phyloP scores from a whole-genome alignment of 2,888 invertebrate species.

The Chalcis sispes region DNA sequence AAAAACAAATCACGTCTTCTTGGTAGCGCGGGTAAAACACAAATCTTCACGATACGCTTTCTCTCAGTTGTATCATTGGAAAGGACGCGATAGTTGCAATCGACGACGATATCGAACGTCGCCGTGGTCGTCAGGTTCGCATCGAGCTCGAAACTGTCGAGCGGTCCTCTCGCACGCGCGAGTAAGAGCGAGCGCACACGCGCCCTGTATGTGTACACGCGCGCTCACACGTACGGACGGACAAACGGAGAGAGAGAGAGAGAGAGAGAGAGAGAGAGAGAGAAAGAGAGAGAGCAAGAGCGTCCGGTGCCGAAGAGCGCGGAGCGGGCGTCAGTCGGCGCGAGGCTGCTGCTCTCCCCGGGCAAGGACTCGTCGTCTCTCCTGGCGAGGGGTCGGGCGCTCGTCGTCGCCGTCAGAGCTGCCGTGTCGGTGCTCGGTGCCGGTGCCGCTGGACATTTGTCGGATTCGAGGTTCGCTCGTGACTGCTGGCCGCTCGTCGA shows the following conservation, averaged over 20 bases:
- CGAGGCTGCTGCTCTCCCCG: constrained; percentile 3
- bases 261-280: not conserved
- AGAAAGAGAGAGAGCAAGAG: not conserved
- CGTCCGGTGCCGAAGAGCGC: not conserved
- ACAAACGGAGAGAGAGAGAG: not conserved
- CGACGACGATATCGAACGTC: too few species aligned
- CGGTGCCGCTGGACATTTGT: constrained; percentile 40
- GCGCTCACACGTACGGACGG: too few species aligned
- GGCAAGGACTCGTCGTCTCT: constrained; percentile 20
- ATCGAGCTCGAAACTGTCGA: too few species aligned
- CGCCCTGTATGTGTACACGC: too few species aligned
- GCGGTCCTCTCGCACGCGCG: not conserved
- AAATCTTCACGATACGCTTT: too few species aligned
- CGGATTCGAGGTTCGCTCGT: constrained; percentile 42
- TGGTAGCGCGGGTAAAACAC: too few species aligned
- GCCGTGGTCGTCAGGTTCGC: too few species aligned
- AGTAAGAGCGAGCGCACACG: not conserved
- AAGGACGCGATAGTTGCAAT: too few species aligned
- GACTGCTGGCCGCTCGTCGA: constrained; percentile 16
- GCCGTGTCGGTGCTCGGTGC: constrained; percentile 26
- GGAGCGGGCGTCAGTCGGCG: constrained; percentile 5
- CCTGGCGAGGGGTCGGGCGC: constrained; percentile 25
- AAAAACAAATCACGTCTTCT: too few species aligned
- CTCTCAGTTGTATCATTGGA: too few species aligned
- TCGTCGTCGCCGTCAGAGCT: constrained; percentile 5